A percentile compares a stretch with the other conserved stretches of the same genome.
Conservation (phyloP, 2,888 invertebrate genomes). For the Nymphalis polychloros region DNA sequence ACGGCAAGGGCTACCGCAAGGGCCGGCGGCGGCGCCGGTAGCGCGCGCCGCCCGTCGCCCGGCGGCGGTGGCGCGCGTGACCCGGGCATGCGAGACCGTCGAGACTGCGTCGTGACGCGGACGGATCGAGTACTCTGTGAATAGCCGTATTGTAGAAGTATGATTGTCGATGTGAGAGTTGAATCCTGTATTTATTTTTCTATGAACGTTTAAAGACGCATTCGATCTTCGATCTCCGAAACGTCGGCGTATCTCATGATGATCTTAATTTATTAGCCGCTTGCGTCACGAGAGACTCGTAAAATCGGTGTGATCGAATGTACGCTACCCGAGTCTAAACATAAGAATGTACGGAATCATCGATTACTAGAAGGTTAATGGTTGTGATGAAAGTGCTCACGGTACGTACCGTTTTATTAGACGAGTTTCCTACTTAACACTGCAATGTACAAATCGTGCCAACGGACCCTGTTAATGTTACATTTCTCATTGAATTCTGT, state of each 20-base stretch:
- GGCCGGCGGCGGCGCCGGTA: slow-evolving; percentile 80
- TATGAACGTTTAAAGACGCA: not conserved
- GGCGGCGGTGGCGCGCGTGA: slow-evolving; percentile 13
- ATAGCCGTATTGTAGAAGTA: not conserved
- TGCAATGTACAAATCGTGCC: slow-evolving; percentile 11
- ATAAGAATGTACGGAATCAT: slow-evolving; percentile 13
- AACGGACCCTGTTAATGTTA: not conserved
- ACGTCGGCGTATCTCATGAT: not conserved
- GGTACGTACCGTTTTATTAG: not conserved
- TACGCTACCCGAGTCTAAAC: slow-evolving; percentile 10
- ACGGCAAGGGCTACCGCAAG: slow-evolving; percentile 93
- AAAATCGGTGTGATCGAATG: not conserved
- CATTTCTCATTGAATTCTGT: slow-evolving; percentile 10
- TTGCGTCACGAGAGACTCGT: not conserved
- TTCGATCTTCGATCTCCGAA: not conserved
- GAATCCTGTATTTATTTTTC: slow-evolving; percentile 12
- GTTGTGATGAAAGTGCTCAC: slow-evolving; percentile 8
- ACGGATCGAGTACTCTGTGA: not conserved
- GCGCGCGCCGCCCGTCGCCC: slow-evolving; percentile 39
- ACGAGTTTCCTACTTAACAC: not conserved
- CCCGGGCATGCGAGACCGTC: no score
- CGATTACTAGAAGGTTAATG: not conserved
- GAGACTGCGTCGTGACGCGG: not conserved
- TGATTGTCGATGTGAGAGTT: not conserved
- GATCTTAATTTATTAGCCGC: not conserved